A percentile compares a stretch with the other conserved stretches of the same genome.
Evolutionary conservation across 2,113 vertebrate species (phyloP).

Genomic region (Lucifuga dentata): DNA sequence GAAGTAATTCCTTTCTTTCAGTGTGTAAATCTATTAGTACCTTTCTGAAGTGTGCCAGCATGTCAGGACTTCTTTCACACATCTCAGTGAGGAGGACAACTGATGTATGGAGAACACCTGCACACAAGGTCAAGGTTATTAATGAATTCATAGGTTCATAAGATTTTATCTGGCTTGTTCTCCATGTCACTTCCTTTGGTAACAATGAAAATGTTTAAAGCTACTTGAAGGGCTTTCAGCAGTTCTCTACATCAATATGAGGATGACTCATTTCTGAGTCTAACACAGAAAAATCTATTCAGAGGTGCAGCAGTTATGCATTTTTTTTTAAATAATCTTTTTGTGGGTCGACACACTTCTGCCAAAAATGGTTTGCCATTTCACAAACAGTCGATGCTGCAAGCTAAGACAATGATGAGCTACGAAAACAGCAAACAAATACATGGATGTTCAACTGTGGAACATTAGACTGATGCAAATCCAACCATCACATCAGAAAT

Average conservation of each 20-base stretch:
- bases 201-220: too few relatives aligned
- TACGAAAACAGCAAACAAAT: neutral
- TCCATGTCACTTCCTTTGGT: rapidly evolving
- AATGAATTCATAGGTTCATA: neutral
- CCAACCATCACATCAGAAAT: neutral
- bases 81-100: conserved; percentile 99
- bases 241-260: too few relatives aligned
- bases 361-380: too few relatives aligned
- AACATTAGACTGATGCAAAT: too few relatives aligned
- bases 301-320: too few relatives aligned
- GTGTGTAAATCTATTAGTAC: conserved; percentile 75
- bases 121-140: neutral
- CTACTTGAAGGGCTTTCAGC: too few relatives aligned
- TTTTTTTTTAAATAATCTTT: too few relatives aligned
- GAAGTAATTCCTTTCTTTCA: conserved; percentile 7
- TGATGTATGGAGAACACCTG: conserved; percentile 98
- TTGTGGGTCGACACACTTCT: too few relatives aligned
- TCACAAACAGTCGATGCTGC: too few relatives aligned
- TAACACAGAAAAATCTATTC: too few relatives aligned
- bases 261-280: too few relatives aligned
- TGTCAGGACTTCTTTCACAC: conserved; percentile 99
- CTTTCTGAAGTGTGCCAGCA: conserved; percentile 99
- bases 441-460: neutral
- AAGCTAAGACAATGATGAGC: neutral
- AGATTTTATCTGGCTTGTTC: neutral